These are phyloP conservation scores for Megalops atlanticus DNA, from an alignment of 2,113 vertebrate species.

Conservation along the genomic window DNA sequence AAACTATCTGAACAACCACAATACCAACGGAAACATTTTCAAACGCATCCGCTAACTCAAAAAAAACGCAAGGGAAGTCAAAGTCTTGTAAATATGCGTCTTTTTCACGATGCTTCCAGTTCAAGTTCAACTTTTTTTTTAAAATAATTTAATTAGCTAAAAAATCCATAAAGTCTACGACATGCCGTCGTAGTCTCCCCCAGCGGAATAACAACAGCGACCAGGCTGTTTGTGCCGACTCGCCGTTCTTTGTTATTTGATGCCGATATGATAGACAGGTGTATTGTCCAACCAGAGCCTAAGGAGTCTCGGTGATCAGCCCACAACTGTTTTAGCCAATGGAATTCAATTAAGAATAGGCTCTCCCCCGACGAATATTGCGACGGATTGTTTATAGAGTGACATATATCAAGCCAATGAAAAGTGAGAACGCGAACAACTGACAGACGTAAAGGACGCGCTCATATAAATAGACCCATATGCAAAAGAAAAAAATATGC, in stretches of 20 bases:
- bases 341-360: not conserved
- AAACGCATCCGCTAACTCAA: not conserved
- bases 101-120: not conserved
- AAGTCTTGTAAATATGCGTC: not conserved
- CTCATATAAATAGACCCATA: not conserved
- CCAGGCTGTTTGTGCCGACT: not conserved
- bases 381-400: not conserved
- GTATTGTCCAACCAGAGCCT: constrained; percentile 47
- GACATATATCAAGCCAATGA: constrained; percentile 5
- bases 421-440: constrained; percentile 16
- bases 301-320: not conserved
- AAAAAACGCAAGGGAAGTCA: not conserved
- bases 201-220: not conserved
- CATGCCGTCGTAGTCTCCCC: not conserved
- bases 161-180: not conserved
- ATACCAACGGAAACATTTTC: constrained; percentile 18
- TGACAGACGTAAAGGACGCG: not conserved
- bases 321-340: constrained; percentile 59
- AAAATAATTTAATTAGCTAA: not conserved
- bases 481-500: too few species aligned
- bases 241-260: constrained; percentile 34
- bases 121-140: not conserved
- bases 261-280: constrained; percentile 45
- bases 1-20: constrained; percentile 7
- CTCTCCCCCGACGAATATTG: not conserved